These are phyloP conservation scores for Aix galericulata DNA, from an alignment of 2,113 vertebrate genomes.

Conservation along the genomic window DNA sequence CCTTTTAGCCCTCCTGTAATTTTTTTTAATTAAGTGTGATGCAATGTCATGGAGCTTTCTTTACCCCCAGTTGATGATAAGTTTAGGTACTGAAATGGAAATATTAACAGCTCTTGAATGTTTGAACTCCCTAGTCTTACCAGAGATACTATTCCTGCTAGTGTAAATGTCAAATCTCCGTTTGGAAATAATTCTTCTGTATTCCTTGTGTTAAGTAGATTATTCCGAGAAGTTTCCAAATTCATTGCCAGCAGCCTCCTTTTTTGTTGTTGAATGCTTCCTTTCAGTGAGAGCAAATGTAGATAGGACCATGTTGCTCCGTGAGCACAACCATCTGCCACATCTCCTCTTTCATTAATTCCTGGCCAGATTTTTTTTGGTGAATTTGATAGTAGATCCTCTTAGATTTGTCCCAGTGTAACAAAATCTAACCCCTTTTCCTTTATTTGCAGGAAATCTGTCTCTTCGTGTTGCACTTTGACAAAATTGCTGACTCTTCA, in stretches of 20 bases:
- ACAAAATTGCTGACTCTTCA: not conserved
- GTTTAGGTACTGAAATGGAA: constrained; percentile 43
- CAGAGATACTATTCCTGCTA: not conserved
- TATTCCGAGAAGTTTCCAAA: constrained; percentile 8
- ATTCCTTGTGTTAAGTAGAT: constrained; percentile 1
- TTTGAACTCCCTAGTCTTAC: constrained; percentile 1
- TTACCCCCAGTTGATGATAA: not conserved
- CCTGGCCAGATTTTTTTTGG: not conserved
- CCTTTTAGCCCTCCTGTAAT: not conserved
- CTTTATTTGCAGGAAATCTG: not conserved
- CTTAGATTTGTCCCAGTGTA: not conserved
- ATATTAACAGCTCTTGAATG: constrained; percentile 13
- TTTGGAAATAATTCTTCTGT: constrained; percentile 13
- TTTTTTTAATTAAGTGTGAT: constrained; percentile 27
- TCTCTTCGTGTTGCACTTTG: not conserved
- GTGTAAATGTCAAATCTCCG: constrained; percentile 41
- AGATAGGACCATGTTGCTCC: not conserved
- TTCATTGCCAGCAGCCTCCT: not conserved
- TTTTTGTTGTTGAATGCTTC: not conserved
- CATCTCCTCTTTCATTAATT: constrained; percentile 13
- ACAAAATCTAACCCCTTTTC: not conserved
- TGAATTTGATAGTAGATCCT: not conserved
- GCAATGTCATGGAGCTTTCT: not conserved
- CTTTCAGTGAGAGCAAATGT: constrained; percentile 20
- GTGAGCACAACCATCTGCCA: constrained; percentile 4